phyloP scores from a whole-genome alignment of 2,797 vertebrate species.

The Leucoraja ocellata region DNA sequence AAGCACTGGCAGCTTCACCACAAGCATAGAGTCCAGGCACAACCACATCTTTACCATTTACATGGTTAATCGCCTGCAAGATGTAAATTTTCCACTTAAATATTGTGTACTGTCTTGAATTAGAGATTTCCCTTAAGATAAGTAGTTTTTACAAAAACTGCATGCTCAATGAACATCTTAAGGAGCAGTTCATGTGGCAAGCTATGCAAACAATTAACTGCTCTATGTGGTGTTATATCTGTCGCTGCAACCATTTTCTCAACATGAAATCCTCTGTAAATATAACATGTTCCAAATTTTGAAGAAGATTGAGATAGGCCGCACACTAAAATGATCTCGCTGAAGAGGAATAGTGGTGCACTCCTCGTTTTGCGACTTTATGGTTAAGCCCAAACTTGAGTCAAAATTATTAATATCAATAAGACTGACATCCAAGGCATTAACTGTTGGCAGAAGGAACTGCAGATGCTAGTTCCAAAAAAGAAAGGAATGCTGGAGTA shows the following conservation, averaged over 20 bases:
- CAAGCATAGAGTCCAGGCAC: conserved; percentile 90
- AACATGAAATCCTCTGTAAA: not conserved
- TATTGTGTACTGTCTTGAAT: not conserved
- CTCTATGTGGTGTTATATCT: not conserved
- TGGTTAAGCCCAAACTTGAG: not conserved
- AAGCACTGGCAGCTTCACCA: conserved; percentile 83
- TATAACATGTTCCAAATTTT: not conserved
- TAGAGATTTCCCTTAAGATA: not conserved
- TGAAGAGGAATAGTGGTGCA: not conserved
- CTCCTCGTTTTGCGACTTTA: not conserved
- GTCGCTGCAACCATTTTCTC: not conserved
- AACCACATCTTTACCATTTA: conserved; percentile 67
- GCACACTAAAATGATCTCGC: not conserved
- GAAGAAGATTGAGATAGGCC: not conserved
- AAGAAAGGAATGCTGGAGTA: no score
- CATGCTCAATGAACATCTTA: not conserved
- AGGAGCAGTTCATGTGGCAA: not conserved
- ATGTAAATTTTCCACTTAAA: not conserved
- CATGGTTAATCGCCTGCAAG: conserved; percentile 68
- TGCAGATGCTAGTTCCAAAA: no score
- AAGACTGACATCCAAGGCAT: not conserved
- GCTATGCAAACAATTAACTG: not conserved
- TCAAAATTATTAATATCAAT: not conserved
- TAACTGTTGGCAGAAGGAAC: not conserved
- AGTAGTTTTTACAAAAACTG: not conserved